Percentiles rank a stretch among this genome's conserved stretches.
These are phyloP conservation scores for Heterotis niloticus DNA, from an alignment of 2,113 vertebrate species.

Conservation along the genomic window DNA sequence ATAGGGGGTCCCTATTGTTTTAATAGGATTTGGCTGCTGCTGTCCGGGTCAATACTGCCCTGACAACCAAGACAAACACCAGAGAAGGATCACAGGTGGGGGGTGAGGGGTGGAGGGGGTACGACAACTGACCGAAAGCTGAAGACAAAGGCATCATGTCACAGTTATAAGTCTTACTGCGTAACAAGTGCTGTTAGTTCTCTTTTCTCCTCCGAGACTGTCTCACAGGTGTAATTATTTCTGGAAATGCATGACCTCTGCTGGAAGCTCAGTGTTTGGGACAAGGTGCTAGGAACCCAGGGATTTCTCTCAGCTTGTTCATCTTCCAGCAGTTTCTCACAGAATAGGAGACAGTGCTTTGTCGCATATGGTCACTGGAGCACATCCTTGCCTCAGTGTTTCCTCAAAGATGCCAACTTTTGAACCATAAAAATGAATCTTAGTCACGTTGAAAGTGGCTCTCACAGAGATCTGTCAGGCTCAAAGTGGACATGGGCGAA, in stretches of 20 bases:
- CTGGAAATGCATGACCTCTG: slow-evolving; percentile 3
- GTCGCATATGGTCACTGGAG: no score
- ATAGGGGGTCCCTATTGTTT: background rate
- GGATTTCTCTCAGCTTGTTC: no score
- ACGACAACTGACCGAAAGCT: background rate
- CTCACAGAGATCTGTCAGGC: background rate
- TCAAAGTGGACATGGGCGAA: background rate
- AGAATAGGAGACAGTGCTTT: no score
- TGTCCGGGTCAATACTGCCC: background rate
- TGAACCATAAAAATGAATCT: background rate
- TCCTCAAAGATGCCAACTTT: background rate
- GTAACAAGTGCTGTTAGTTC: background rate
- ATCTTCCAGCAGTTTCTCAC: no score
- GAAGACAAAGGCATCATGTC: background rate
- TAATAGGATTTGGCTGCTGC: background rate
- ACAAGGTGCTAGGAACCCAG: no score
- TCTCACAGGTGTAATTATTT: background rate
- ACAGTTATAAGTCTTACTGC: background rate
- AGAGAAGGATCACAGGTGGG: background rate
- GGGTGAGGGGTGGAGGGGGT: no score
- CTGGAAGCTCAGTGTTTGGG: background rate
- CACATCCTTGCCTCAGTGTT: background rate
- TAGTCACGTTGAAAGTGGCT: background rate
- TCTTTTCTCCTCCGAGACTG: background rate
- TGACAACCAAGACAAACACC: background rate